These are phyloP conservation scores for Caenorhabditis sp. DNA, from an alignment of 2,888 invertebrate species.

Conservation along the genomic window DNA sequence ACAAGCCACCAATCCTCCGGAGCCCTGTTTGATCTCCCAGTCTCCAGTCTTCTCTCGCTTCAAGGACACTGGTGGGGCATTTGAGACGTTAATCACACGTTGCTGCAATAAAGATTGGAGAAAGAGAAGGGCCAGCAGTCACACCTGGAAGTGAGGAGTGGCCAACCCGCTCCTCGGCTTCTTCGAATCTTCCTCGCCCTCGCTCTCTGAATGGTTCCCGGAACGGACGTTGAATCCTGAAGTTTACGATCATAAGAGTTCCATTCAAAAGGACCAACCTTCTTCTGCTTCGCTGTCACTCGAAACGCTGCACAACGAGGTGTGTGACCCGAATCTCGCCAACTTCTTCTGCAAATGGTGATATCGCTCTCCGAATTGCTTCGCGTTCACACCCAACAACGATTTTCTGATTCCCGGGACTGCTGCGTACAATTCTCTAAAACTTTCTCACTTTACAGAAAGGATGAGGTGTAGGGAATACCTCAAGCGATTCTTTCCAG, in stretches of 20 bases:
- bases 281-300: conserved; percentile 61
- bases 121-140: neutral
- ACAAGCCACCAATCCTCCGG: conserved; percentile 78
- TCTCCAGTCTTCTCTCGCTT: conserved; percentile 75
- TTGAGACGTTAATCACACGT: conserved; percentile 79
- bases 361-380: conserved; percentile 76
- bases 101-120: conserved; percentile 62
- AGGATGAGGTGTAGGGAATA: too few relatives aligned
- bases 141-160: conserved; percentile 71
- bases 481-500: conserved; percentile 76
- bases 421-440: conserved; percentile 78
- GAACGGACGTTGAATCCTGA: conserved; percentile 19
- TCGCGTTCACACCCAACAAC: conserved; percentile 76
- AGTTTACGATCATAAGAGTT: neutral
- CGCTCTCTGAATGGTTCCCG: conserved; percentile 40
- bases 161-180: conserved; percentile 69
- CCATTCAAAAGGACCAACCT: conserved; percentile 6
- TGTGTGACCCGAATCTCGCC: conserved; percentile 28
- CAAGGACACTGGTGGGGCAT: conserved; percentile 79
- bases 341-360: conserved; percentile 64
- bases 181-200: conserved; percentile 55
- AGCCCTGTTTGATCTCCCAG: conserved; percentile 73
- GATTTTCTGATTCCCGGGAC: conserved; percentile 78
- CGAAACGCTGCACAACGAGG: conserved; percentile 44
- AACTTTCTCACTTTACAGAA: too few relatives aligned